Evolutionary conservation across 2,113 vertebrate species (phyloP).

Genomic region (Polyodon spathula): DNA sequence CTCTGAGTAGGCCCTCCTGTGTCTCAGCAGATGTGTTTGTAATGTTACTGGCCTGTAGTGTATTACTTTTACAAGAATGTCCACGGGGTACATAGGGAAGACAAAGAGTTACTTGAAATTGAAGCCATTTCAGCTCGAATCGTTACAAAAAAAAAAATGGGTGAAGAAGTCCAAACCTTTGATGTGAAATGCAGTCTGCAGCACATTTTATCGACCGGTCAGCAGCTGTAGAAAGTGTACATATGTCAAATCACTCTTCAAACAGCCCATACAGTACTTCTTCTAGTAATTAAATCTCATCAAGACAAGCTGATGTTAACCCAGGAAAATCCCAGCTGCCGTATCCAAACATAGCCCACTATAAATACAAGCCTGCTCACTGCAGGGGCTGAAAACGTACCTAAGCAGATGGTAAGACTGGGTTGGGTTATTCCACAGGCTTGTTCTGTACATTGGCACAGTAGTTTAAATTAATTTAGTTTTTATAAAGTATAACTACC

Average conservation of each 20-base stretch:
- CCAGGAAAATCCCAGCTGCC: neutral
- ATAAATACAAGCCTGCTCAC: neutral
- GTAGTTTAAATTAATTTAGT: too few species aligned
- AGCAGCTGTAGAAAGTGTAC: constrained; percentile 24
- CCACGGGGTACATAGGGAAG: constrained; percentile 15
- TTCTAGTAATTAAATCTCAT: neutral
- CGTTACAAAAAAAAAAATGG: neutral
- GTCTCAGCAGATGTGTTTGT: too few species aligned
- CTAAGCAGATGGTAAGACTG: too few species aligned
- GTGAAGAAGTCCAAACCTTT: constrained; percentile 21
- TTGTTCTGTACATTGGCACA: too few species aligned
- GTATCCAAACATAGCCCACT: neutral
- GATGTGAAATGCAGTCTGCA: constrained; percentile 25
- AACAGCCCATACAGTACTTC: constrained; percentile 16
- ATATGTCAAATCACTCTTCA: constrained; percentile 34
- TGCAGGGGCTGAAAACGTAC: neutral
- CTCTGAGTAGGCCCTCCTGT: too few species aligned
- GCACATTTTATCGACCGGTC: constrained; percentile 30
- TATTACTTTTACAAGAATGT: constrained; percentile 13
- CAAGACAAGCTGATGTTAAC: neutral
- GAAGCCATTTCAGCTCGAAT: neutral
- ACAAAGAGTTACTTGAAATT: neutral
- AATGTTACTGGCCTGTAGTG: neutral
- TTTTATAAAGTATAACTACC: too few species aligned
- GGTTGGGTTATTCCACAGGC: too few species aligned